Evolutionary conservation across 2,888 invertebrate species (phyloP).

Genomic region (Nymphalis urticae): DNA sequence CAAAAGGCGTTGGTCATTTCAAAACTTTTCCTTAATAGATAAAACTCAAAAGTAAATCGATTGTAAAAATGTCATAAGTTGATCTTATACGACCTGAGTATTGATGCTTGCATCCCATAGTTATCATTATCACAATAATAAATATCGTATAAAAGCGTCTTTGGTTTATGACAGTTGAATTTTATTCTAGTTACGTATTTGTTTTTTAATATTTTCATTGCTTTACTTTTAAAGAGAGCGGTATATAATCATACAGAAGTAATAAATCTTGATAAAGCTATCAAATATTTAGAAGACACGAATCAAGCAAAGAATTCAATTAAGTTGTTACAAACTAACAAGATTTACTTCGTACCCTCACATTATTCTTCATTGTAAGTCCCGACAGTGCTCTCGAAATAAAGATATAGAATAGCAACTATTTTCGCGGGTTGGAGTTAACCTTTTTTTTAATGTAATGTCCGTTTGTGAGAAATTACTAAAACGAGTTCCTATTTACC

Average conservation of each 20-base stretch:
- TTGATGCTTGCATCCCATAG: too few species aligned
- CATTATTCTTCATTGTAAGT: constrained; percentile 31
- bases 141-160: too few species aligned
- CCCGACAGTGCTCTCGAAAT: constrained; percentile 10
- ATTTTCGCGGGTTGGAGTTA: background rate
- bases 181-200: background rate
- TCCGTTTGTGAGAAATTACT: too few species aligned
- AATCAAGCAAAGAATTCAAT: constrained; percentile 30
- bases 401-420: background rate
- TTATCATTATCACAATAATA: too few species aligned
- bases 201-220: background rate
- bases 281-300: constrained; percentile 22
- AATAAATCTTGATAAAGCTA: constrained; percentile 21
- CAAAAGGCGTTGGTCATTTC: too few species aligned
- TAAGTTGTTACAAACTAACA: constrained; percentile 32
- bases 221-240: background rate
- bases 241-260: constrained; percentile 6
- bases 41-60: too few species aligned
- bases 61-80: too few species aligned
- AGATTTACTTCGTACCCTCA: constrained; percentile 23
- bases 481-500: too few species aligned
- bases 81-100: too few species aligned
- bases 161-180: background rate
- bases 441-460: too few species aligned
- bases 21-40: too few species aligned